Conservation (phyloP, 1,140 invertebrate genomes). For the Habropoda laboriosa region DNA sequence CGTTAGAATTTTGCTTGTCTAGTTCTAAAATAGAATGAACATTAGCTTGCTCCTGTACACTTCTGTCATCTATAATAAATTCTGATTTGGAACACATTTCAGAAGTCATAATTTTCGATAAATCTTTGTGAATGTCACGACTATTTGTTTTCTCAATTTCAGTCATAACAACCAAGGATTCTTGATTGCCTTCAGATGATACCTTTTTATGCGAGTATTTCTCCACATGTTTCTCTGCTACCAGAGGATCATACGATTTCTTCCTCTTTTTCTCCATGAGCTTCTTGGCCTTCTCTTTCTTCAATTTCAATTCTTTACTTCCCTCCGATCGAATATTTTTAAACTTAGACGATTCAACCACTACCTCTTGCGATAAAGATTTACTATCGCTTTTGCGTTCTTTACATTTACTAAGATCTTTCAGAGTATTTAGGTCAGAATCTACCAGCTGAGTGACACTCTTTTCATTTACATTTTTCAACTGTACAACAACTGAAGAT, state of each 20-base stretch:
- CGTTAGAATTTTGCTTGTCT: not conserved
- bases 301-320: constrained; percentile 72
- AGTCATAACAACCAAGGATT: too few species aligned
- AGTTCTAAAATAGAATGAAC: not conserved
- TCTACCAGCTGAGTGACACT: not conserved
- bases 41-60: not conserved
- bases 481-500: not conserved
- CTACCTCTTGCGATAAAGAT: not conserved
- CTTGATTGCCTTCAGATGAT: not conserved
- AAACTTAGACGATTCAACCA: constrained; percentile 59
- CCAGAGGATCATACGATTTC: not conserved
- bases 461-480: not conserved
- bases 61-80: not conserved
- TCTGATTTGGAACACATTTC: not conserved
- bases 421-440: not conserved
- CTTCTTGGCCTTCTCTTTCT: constrained; percentile 51
- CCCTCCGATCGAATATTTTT: constrained; percentile 74
- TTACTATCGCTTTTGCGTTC: not conserved
- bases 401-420: not conserved
- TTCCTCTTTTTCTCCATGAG: constrained; percentile 49
- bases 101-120: too few species aligned
- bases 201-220: not conserved
- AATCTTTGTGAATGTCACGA: not conserved
- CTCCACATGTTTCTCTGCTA: not conserved
- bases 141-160: not conserved